phyloP scores from a whole-genome alignment of 2,113 vertebrate species.

The Nestor notabilis region DNA sequence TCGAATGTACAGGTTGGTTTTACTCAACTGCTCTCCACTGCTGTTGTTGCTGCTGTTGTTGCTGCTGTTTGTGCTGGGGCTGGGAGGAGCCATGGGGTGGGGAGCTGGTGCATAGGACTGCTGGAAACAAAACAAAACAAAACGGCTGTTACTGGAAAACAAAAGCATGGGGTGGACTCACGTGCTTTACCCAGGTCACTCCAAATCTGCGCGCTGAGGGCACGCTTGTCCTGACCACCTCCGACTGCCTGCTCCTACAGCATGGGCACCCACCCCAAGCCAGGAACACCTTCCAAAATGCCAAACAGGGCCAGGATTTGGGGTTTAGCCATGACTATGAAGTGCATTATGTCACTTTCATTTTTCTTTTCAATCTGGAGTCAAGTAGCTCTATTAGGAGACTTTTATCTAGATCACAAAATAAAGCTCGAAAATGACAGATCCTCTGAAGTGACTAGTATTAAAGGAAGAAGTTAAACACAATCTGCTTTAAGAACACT shows the following conservation, averaged over 20 bases:
- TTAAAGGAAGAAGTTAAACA: not conserved
- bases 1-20: conserved; percentile 98
- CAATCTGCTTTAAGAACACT: not conserved
- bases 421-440: not conserved
- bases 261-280: rapidly evolving
- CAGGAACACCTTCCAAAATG: not conserved
- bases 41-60: conserved; percentile 90
- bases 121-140: conserved; percentile 76
- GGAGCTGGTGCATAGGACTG: conserved; percentile 98
- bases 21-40: conserved; percentile 93
- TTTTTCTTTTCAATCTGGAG: not conserved
- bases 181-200: not conserved
- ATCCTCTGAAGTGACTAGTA: not conserved
- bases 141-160: conserved; percentile 54
- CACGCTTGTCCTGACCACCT: not conserved
- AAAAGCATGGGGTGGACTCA: not conserved
- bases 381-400: not conserved
- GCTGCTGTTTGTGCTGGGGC: conserved; percentile 96
- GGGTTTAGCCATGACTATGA: not conserved
- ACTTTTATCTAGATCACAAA: not conserved
- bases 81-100: conserved; percentile 98
- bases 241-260: rapidly evolving
- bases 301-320: not conserved
- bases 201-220: not conserved
- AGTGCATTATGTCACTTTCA: not conserved